These are phyloP conservation scores for Amphimallon solstitiale DNA, from an alignment of 2,888 invertebrate species.

Conservation along the genomic window DNA sequence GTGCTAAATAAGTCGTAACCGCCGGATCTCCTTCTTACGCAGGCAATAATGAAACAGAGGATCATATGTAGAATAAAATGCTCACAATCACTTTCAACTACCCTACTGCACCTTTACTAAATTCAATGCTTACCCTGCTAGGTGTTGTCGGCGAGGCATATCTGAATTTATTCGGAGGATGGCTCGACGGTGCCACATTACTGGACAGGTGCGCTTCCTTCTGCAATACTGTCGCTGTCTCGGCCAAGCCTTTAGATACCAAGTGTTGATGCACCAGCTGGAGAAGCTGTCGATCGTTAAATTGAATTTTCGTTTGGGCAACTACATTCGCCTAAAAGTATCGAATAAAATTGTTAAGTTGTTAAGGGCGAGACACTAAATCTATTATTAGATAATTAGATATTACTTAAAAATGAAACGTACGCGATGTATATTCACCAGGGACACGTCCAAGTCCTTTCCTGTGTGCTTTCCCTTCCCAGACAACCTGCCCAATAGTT, in stretches of 20 bases:
- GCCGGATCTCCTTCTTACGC: no score
- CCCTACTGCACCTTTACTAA: no score
- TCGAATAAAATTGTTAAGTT: slow-evolving; percentile 23
- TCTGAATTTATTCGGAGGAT: slow-evolving; percentile 62
- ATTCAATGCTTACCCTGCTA: slow-evolving; percentile 59
- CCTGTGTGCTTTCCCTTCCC: slow-evolving; percentile 87
- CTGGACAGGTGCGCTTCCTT: slow-evolving; percentile 78
- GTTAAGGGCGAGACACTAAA: no score
- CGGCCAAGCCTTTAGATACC: slow-evolving; percentile 75
- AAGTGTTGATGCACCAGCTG: slow-evolving; percentile 93
- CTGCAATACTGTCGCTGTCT: slow-evolving; percentile 78
- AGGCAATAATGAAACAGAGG: no score
- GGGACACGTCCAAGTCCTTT: slow-evolving; percentile 84
- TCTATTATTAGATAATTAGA: no score
- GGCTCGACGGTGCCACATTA: slow-evolving; percentile 57
- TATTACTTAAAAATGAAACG: slow-evolving; percentile 47
- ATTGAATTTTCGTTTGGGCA: slow-evolving; percentile 94
- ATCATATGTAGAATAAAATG: no score
- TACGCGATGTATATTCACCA: slow-evolving; percentile 89
- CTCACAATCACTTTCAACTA: no score
- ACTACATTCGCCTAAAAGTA: slow-evolving; percentile 85
- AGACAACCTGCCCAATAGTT: slow-evolving; percentile 88
- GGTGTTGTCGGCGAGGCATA: slow-evolving; percentile 67
- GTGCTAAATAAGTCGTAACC: no score
- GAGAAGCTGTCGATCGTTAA: slow-evolving; percentile 91